Base-by-base conservation (phyloP, 2,888 invertebrate genomes). In the Volucella bombylans region DNA sequence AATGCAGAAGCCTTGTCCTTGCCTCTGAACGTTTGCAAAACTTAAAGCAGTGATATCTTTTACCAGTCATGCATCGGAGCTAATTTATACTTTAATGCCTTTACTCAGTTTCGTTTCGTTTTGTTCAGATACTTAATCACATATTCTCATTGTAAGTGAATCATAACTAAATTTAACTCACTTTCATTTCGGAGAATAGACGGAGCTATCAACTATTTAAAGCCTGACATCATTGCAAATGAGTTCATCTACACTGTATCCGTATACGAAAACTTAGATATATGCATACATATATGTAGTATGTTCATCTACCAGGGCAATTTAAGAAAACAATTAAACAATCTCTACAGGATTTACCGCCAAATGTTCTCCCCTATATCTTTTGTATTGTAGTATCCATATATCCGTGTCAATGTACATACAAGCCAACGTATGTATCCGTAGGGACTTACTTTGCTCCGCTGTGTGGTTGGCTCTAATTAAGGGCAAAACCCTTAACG, bases 401-500 rank as follows among this genome's bases (percentile, higher is more conserved):
- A 62, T 67, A 72, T 72, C 65, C 67, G 45, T 65, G 8, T 49
- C 59, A 41, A 31, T 15, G 15, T 65, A 23, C 23, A 23, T 23
- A 23, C 2, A 23, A 23, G 2, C 31, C 4, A 31, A 31, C 41
- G 14, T 61, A 18, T 1, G 18, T 18, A 18, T 73, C 52, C 49
- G 64, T 47, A 65, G 74, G 79, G 71, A 74, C 65, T 54, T 71
- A 31, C 49, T 39, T 1, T 62, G 71, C 54, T 78, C 55, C 54
- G 6, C 2, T 31, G 31, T 31, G 31, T 31, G 31, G 6, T 31
- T 6, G 67, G 71, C 52, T 65, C 52, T 80, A 83, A 83, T 83
- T 82, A 83, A 83, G 83, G 79, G 74, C 79, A 83, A 76, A 83
- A 71, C 79, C 83, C 74, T 83, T 79, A 74, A 59, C 74, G 61